A percentile compares a stretch with the other conserved stretches of the same genome.
These are phyloP conservation scores for Philereme vetulata DNA, from an alignment of 2,888 invertebrate genomes.

Conservation along the genomic window DNA sequence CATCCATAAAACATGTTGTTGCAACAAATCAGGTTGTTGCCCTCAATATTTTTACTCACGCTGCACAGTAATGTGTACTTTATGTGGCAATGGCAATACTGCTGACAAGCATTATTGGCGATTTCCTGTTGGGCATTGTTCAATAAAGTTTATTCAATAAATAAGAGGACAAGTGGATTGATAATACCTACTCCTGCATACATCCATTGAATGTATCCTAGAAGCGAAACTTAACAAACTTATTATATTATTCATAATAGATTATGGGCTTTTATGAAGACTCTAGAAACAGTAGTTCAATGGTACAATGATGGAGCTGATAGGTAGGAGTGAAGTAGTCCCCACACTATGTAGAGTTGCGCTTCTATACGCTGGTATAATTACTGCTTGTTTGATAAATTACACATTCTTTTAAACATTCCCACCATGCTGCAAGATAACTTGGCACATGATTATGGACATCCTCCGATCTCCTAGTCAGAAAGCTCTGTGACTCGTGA, in stretches of 20 bases:
- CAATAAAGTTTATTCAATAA: slow-evolving; percentile 71
- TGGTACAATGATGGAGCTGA: no score
- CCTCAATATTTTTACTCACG: slow-evolving; percentile 49
- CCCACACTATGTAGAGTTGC: not conserved
- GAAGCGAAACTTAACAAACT: not conserved
- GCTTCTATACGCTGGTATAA: not conserved
- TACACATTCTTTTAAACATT: slow-evolving; percentile 35
- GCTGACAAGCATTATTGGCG: slow-evolving; percentile 70
- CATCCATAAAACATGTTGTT: not conserved
- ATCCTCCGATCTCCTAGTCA: no score
- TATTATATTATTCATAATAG: no score
- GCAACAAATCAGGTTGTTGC: slow-evolving; percentile 47
- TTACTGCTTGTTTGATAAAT: not conserved
- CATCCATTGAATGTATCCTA: not conserved
- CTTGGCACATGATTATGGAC: no score
- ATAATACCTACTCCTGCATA: slow-evolving; percentile 32
- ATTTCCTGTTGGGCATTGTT: slow-evolving; percentile 72
- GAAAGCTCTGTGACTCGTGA: no score
- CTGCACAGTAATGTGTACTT: slow-evolving; percentile 41
- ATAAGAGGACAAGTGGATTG: slow-evolving; percentile 40
- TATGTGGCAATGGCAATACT: slow-evolving; percentile 56
- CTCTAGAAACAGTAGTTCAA: no score
- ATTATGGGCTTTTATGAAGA: no score
- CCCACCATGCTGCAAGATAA: slow-evolving; percentile 37
- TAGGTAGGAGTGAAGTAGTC: no score